Base-by-base conservation (phyloP, 2,888 invertebrate species). In the Melikaiella ostensackeni region DNA sequence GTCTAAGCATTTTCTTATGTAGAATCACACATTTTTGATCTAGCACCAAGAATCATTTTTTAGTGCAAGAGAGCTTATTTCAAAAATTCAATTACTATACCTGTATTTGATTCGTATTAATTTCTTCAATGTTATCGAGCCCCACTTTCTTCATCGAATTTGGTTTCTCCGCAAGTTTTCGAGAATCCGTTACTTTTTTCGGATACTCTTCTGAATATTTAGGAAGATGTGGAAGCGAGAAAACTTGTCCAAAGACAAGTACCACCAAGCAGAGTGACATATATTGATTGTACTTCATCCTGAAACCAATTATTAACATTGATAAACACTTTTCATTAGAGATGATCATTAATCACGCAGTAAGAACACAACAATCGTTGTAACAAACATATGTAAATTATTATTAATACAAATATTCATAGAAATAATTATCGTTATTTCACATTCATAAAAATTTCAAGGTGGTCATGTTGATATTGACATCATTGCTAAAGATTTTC, bases 141-240 rank as follows among this genome's bases (percentile, higher is more conserved):
- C 95, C 95, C 6, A 97, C 97, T 92, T 98, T 98, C 92, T 98
- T 98, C 87, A 96, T 94, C 21, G 96, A 95, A 89, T 97, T 98
- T 19, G 97, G 96, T 90, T 98, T 98, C 89, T 97, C 97, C 0
- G 96, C 97, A 91, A 96, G 97, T 93, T 97, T 98, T 81, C 97
- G 93, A 80, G 95, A 95, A 85, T 93, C 95, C 89, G 85, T 92
- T 80, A 92, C 92, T 87, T 91, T 91, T 73, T 90, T 83, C 82
- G 92, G 91, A 62, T 88, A 81, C 66, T 87, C 87, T 21, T 86
- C 88, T 57, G 82, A 82, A 63, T 86, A 89, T 42, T 93, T 92
- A 83, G 93, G 84, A 80, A 88, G 88, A 79, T 90, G 89, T 55
- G 91, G 90, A 79, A 91, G 76, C 6, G 89, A 85, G 19, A 87